Conservation (phyloP, 2,113 vertebrate genomes). For the Albula glossodonta region DNA sequence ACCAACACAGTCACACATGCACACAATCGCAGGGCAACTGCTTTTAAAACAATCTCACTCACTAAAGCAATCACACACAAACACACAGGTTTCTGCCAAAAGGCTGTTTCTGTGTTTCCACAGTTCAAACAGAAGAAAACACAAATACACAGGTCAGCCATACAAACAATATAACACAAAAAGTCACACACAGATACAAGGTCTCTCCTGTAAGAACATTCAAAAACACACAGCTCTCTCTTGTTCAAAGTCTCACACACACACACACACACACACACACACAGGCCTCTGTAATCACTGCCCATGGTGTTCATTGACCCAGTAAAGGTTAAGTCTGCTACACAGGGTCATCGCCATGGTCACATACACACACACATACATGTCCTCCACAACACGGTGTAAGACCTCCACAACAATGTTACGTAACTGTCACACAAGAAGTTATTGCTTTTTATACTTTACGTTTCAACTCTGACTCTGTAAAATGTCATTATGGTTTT, state of each 20-base stretch:
- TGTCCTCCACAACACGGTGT: background rate
- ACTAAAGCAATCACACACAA: too few relatives aligned
- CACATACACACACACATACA: background rate
- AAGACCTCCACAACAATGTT: background rate
- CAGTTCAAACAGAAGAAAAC: too few relatives aligned
- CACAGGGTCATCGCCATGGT: background rate
- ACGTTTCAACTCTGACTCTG: background rate
- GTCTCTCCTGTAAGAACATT: background rate
- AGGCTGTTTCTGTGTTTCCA: too few relatives aligned
- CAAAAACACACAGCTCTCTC: background rate
- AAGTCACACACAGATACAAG: background rate
- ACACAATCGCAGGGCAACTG: too few relatives aligned
- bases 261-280: too few relatives aligned
- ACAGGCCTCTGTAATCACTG: background rate
- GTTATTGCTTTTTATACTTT: background rate
- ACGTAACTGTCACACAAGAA: background rate
- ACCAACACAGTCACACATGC: background rate
- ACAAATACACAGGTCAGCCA: background rate
- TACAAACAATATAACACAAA: background rate
- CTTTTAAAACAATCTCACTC: too few relatives aligned
- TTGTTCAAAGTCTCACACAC: too few relatives aligned
- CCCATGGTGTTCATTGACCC: background rate
- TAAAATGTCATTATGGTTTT: background rate
- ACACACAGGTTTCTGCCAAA: too few relatives aligned
- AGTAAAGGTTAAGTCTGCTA: background rate